A percentile compares a stretch with the other conserved stretches of the same genome.
These are phyloP conservation scores for Sebastes steindachneri DNA, from an alignment of 2,797 vertebrate species.

Conservation along the genomic window DNA sequence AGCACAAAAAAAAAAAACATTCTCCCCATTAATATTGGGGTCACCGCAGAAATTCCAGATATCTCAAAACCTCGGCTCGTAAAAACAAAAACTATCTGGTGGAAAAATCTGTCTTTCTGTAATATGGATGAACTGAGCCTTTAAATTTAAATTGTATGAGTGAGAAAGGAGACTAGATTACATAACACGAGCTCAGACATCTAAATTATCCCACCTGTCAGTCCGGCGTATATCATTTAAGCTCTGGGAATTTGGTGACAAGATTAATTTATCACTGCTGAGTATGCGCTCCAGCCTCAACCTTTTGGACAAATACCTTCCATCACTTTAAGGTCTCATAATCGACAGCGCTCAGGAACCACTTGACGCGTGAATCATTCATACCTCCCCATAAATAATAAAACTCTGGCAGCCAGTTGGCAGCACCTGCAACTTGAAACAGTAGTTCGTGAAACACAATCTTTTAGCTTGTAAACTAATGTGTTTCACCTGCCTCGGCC, in stretches of 20 bases:
- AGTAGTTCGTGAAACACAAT: constrained; percentile 78
- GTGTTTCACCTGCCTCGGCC: constrained; percentile 79
- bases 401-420: constrained; percentile 69
- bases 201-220: constrained; percentile 52
- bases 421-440: constrained; percentile 81
- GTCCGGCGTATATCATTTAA: constrained; percentile 25
- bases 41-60: constrained; percentile 1
- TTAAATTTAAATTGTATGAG: constrained; percentile 24
- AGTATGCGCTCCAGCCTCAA: not conserved
- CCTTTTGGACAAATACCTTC: constrained; percentile 55
- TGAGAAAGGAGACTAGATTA: constrained; percentile 14
- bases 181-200: constrained; percentile 30
- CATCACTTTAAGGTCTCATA: constrained; percentile 63
- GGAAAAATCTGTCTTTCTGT: constrained; percentile 12
- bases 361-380: constrained; percentile 79
- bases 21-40: not conserved
- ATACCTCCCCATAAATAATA: constrained; percentile 81
- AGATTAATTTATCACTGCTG: constrained; percentile 50
- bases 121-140: constrained; percentile 8
- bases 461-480: constrained; percentile 78
- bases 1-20: not conserved
- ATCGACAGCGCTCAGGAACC: constrained; percentile 60
- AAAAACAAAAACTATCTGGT: not conserved
- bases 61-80: not conserved
- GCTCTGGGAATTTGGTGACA: constrained; percentile 29